Conservation (phyloP, 2,888 invertebrate species). For the Plebejus melissa region DNA sequence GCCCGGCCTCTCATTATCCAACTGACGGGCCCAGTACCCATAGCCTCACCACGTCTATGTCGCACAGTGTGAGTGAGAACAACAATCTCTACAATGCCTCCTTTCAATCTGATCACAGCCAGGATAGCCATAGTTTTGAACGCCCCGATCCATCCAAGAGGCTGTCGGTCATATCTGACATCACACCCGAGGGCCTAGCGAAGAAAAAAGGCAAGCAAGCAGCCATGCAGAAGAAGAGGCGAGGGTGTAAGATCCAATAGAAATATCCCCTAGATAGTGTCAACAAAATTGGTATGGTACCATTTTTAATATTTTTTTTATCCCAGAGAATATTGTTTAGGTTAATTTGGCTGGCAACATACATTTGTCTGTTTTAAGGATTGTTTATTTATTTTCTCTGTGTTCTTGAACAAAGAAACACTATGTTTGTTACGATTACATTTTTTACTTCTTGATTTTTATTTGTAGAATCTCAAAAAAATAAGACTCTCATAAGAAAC, state of each 20-base stretch:
- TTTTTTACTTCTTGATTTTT: not conserved
- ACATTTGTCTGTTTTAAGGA: not conserved
- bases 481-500: not conserved
- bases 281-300: not conserved
- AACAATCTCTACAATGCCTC: constrained; percentile 65
- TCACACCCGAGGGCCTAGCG: constrained; percentile 65
- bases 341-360: not conserved
- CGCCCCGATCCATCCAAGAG: constrained; percentile 57
- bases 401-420: not conserved
- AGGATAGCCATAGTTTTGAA: constrained; percentile 41
- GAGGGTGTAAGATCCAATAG: constrained; percentile 72
- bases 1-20: constrained; percentile 71
- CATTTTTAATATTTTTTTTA: not conserved
- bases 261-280: constrained; percentile 12
- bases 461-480: not conserved
- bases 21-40: constrained; percentile 51
- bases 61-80: constrained; percentile 70
- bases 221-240: constrained; percentile 62
- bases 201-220: constrained; percentile 68
- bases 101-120: constrained; percentile 53
- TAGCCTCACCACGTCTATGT: constrained; percentile 45
- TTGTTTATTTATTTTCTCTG: constrained; percentile 2
- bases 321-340: not conserved
- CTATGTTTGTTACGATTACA: not conserved
- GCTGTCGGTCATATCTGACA: constrained; percentile 70